Evolutionary conservation across 2,888 invertebrate species (phyloP), one percentile per base, ranked within the genome.

Genomic region (Trissolcus japonicus): DNA sequence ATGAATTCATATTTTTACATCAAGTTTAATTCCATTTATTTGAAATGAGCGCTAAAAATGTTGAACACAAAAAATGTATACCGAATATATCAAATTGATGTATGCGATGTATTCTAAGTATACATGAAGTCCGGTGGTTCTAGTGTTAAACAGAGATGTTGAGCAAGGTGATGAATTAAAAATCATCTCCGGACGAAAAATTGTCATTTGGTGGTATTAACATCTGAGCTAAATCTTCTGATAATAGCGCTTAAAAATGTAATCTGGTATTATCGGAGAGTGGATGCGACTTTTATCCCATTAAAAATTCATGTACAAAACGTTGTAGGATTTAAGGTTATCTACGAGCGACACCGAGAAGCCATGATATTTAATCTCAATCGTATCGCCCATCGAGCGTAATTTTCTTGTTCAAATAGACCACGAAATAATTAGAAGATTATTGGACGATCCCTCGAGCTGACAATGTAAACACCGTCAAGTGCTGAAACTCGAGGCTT

Each of bases 371-470:
- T 61, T 66, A 62, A 76, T 76, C 69, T 53, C 25, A 57, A 41
- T 51, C 41, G 54, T 59, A 72, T 65, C 56, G 51, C n/a, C 43
- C 63, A 68, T 73, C 60, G 60, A 60, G 68, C 57, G 48, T 59
- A 67, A 60, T 68, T 73, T 66, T 50, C 41, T 73, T 63, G 65
- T 73, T 77, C 50, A 68, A 72, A 73, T 68, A 77, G 35, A 60
- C 68, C 60, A 54, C 50, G 73, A 68, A 60, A 68, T 77, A 77
- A 78, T 78, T 74, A 69, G 73, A 78, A 73, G 78, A 74, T 73
- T 74, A 78, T 77, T 77, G 61, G 55, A 59, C 57, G 63, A 72
- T 77, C 72, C 77, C 60, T 43, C 25, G 46, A 62, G 59, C 66
- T 72, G 72, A 72, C 72, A 67, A 72, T 63, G 67, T 60, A 77